These are phyloP conservation scores for Argynnis bischoffii DNA, from an alignment of 2,888 invertebrate genomes.

Conservation along the genomic window DNA sequence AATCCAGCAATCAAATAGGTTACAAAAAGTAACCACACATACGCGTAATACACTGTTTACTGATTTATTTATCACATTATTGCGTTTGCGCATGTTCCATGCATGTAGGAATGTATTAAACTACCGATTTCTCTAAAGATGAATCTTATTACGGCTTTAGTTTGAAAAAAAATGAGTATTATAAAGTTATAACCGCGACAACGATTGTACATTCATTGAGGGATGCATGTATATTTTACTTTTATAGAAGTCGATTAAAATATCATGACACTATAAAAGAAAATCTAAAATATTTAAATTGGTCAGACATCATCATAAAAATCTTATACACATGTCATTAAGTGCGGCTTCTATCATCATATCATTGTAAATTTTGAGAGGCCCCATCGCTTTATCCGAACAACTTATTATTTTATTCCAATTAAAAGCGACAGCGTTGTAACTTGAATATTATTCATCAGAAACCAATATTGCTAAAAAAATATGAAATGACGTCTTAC, in stretches of 20 bases:
- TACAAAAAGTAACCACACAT: slow-evolving; percentile 45
- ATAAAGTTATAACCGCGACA: no score
- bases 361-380: slow-evolving; percentile 55
- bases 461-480: not conserved
- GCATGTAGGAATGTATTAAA: not conserved
- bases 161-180: no score
- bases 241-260: no score
- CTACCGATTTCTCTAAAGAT: not conserved
- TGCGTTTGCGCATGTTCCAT: no score
- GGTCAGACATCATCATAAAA: slow-evolving; percentile 25
- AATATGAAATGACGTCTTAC: no score
- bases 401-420: slow-evolving; percentile 24
- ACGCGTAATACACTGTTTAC: no score
- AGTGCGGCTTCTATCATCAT: slow-evolving; percentile 45
- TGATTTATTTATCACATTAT: not conserved
- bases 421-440: slow-evolving; percentile 30
- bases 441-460: not conserved
- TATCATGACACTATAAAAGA: not conserved
- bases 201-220: no score
- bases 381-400: slow-evolving; percentile 65
- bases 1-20: slow-evolving; percentile 58
- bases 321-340: slow-evolving; percentile 30
- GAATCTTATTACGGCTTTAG: not conserved
- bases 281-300: slow-evolving; percentile 18
- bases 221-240: no score